phyloP scores from a whole-genome alignment of 2,797 vertebrate species.

The Cygnus olor region DNA sequence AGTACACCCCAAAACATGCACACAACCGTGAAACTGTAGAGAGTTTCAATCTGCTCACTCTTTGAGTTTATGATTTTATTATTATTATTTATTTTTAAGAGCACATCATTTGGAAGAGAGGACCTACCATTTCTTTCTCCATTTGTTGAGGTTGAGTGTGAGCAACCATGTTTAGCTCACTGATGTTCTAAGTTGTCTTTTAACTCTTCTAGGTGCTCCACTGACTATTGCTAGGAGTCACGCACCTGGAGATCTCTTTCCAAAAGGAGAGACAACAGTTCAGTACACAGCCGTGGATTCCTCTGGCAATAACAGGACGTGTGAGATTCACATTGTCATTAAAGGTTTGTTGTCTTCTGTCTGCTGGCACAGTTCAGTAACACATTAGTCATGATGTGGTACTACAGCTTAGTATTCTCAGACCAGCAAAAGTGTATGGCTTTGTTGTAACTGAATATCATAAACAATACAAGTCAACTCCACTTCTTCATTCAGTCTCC shows the following conservation, averaged over 20 bases:
- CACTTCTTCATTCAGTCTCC: not conserved
- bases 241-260: constrained; percentile 86
- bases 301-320: constrained; percentile 92
- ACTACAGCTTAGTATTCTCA: not conserved
- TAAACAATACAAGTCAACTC: not conserved
- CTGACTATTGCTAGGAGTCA: constrained; percentile 86
- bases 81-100: not conserved
- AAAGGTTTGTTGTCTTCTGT: constrained; percentile 82
- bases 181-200: not conserved
- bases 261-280: constrained; percentile 89
- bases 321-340: constrained; percentile 89
- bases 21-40: not conserved
- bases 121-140: not conserved
- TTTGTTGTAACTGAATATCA: not conserved
- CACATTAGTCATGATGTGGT: not conserved
- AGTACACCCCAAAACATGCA: not conserved
- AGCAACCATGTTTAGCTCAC: not conserved
- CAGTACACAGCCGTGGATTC: constrained; percentile 88
- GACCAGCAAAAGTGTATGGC: not conserved
- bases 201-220: constrained; percentile 78
- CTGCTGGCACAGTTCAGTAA: not conserved
- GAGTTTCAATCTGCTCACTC: not conserved
- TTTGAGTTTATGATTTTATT: not conserved
- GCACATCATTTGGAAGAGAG: not conserved
- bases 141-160: not conserved